Percentiles rank a stretch among this genome's conserved stretches.
Evolutionary conservation across 2,113 vertebrate species (phyloP).

Genomic region (Dermatemys mawii): DNA sequence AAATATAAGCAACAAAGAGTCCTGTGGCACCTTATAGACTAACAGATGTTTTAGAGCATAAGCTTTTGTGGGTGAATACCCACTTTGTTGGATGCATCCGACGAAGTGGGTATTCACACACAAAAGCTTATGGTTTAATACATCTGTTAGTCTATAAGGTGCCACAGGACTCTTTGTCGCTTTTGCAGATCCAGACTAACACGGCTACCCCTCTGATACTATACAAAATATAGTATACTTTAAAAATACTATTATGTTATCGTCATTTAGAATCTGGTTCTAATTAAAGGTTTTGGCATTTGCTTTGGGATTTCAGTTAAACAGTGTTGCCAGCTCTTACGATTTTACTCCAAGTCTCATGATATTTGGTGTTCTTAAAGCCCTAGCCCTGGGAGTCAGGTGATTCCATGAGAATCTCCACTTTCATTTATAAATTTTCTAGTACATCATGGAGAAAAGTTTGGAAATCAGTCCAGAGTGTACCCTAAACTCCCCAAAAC

Average conservation of each 20-base stretch:
- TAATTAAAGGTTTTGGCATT: neutral
- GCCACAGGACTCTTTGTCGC: too few species aligned
- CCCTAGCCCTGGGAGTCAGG: rapidly evolving
- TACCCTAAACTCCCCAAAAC: neutral
- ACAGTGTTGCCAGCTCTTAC: neutral
- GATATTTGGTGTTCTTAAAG: neutral
- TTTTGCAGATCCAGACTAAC: too few species aligned
- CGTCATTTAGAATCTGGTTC: slow-evolving; percentile 23
- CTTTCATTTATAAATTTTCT: neutral
- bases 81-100: too few species aligned
- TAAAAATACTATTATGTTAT: neutral
- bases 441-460: neutral
- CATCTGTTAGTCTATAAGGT: too few species aligned
- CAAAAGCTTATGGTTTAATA: too few species aligned
- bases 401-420: neutral
- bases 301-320: neutral
- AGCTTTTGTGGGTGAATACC: too few species aligned
- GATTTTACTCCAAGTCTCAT: neutral
- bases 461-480: neutral
- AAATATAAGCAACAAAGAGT: too few species aligned
- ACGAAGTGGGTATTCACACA: too few species aligned
- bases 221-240: neutral
- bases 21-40: too few species aligned
- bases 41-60: too few species aligned
- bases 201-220: too few species aligned